A percentile compares a stretch with the other conserved stretches of the same genome.
Evolutionary conservation across 2,113 vertebrate genomes (phyloP).

Genomic region (Tetrao urogallus): DNA sequence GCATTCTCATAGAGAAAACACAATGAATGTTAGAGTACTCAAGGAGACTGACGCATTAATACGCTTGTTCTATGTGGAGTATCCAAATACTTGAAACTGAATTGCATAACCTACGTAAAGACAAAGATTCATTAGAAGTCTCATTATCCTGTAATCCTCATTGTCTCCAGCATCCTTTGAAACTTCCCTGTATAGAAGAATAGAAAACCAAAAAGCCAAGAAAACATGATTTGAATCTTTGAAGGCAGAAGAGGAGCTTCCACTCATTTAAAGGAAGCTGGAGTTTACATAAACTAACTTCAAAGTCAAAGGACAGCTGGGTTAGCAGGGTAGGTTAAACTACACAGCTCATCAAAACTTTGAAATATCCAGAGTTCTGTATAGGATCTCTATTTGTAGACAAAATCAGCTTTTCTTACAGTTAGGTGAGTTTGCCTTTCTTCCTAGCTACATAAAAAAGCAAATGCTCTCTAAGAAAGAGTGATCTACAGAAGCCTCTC

Average conservation of each 20-base stretch:
- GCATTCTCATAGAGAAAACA: background rate
- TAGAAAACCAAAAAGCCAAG: background rate
- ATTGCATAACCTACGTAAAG: background rate
- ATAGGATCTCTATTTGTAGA: background rate
- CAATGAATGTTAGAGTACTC: background rate
- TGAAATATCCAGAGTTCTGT: no score
- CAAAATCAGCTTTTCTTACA: background rate
- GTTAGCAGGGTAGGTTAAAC: background rate
- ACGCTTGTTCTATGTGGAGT: background rate
- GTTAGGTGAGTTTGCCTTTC: background rate
- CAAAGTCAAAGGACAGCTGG: background rate
- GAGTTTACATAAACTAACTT: background rate
- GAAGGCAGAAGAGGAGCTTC: background rate
- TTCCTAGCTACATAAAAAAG: background rate
- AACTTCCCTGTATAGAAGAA: background rate
- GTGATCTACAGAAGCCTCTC: background rate
- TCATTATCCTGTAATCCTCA: background rate
- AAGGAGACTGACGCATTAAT: background rate
- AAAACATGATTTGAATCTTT: background rate
- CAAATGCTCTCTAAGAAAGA: background rate
- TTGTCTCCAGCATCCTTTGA: background rate
- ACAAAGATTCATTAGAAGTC: background rate
- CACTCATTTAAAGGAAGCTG: background rate
- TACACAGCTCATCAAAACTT: background rate
- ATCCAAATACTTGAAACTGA: background rate